Base-by-base conservation (phyloP, 2,888 invertebrate genomes). In the Rutpela maculata region DNA sequence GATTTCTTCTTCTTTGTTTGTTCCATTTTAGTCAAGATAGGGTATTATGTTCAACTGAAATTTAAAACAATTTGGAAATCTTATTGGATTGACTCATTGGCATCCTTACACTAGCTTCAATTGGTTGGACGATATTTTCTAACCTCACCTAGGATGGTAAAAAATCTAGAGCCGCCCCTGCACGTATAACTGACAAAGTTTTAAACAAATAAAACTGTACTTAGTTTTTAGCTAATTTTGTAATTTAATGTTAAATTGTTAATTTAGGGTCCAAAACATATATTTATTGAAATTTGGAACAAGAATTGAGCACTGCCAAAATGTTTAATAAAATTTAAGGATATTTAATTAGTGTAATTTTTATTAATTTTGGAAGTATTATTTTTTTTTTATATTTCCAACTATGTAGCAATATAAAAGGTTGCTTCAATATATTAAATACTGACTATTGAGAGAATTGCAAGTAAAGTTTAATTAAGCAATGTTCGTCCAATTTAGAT, bases 381-480 rank as follows among this genome's bases (percentile, higher is more conserved):
- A 43, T 43, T 43, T 15, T n/a, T 15, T n/a, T n/a, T 50, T 50
- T 50, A n/a, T 50, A n/a, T 50, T 50, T 50, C 3, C 12, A 15
- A 50, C n/a, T 50, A 62, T 19, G 65, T 65, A 65, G 65, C 43
- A 65, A 65, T 65, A 65, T 65, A 31, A 65, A 65, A 22, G 22
- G 22, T 22, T 19, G 18, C 17, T 11, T 50, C 12, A 50, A 15
- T 9, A 15, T 50, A 2, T 50, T 15, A 1, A 50, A 50, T 4
- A 50, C 50, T 12, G n/a, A 50, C 50, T 50, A 50, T 50, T n/a
- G 15, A 5, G 50, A 50, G 50, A 71, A 71, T 71, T 60, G 71
- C 71, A 71, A 71, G 43, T 71, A 71, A 71, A 71, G 60, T 71
- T 71, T 60, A 69, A 69, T 56, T 69, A 56, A 59, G 43, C 60